Evolutionary conservation across 2,888 invertebrate genomes (phyloP).

Genomic region (Leucoptera coffeella): DNA sequence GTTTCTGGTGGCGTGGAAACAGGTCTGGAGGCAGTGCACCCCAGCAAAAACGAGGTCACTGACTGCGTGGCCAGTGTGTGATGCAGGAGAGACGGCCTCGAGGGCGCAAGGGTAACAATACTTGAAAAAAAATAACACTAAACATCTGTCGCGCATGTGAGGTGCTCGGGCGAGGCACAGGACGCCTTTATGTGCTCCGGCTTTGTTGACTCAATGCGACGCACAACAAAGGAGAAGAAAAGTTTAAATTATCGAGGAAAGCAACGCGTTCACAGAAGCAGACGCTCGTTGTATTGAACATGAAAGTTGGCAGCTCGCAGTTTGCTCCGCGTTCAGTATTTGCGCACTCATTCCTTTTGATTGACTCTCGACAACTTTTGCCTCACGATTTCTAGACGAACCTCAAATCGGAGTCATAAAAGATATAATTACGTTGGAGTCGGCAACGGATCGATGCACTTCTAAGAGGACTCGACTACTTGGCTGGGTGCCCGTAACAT

Average conservation of each 20-base stretch:
- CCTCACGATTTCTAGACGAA: too few relatives aligned
- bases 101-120: conserved; percentile 25
- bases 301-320: too few relatives aligned
- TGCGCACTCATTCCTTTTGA: too few relatives aligned
- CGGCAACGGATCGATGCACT: conserved; percentile 22
- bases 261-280: too few relatives aligned
- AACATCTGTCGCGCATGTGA: conserved; percentile 50
- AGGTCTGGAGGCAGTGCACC: conserved; percentile 27
- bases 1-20: conserved; percentile 13
- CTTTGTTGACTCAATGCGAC: conserved; percentile 41
- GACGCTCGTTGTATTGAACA: too few relatives aligned
- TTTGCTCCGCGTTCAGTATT: too few relatives aligned
- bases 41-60: conserved; percentile 38
- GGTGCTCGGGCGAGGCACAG: conserved; percentile 26
- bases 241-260: too few relatives aligned
- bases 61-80: conserved; percentile 30
- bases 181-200: conserved; percentile 31
- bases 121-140: conserved; percentile 37
- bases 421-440: conserved; percentile 13
- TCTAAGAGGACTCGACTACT: conserved; percentile 26
- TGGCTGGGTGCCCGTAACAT: conserved; percentile 32
- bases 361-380: too few relatives aligned
- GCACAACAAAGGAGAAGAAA: too few relatives aligned
- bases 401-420: too few relatives aligned
- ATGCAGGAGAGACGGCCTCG: conserved; percentile 11